Conservation (phyloP, 2,113 vertebrate genomes). For the Telmatochromis brichardi region DNA sequence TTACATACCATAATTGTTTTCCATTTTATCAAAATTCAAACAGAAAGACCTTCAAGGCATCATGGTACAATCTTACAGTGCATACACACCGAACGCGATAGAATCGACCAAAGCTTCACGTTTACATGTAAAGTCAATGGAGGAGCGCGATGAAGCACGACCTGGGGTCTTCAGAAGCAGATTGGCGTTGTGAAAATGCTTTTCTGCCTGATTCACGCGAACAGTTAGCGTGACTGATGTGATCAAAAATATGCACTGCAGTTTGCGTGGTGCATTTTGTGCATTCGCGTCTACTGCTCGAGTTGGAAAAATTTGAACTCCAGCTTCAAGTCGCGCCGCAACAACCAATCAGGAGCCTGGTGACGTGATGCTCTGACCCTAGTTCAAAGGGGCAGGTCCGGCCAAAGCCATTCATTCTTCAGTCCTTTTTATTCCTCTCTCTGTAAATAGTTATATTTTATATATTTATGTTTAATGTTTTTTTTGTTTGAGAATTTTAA, state of each 20-base stretch:
- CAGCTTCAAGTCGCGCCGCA: too few species aligned
- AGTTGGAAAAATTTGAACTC: background rate
- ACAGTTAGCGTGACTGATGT: background rate
- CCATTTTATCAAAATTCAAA: background rate
- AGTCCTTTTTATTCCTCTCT: background rate
- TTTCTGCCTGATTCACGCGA: background rate
- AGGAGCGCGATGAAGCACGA: background rate
- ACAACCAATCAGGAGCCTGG: background rate
- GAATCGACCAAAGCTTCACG: background rate
- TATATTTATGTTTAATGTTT: background rate
- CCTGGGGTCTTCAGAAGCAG: background rate
- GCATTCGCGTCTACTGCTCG: background rate
- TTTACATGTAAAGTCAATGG: background rate
- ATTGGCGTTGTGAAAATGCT: accelerated
- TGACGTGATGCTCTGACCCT: background rate
- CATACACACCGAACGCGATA: background rate
- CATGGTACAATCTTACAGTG: background rate
- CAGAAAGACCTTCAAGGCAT: background rate
- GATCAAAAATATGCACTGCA: accelerated
- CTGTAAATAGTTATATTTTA: background rate
- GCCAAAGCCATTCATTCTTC: background rate
- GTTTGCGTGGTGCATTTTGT: background rate
- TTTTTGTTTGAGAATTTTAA: background rate
- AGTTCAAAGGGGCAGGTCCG: background rate
- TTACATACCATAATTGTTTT: background rate